These are phyloP conservation scores for Carcharodon carcharias DNA, from an alignment of 2,797 vertebrate genomes.

Conservation along the genomic window DNA sequence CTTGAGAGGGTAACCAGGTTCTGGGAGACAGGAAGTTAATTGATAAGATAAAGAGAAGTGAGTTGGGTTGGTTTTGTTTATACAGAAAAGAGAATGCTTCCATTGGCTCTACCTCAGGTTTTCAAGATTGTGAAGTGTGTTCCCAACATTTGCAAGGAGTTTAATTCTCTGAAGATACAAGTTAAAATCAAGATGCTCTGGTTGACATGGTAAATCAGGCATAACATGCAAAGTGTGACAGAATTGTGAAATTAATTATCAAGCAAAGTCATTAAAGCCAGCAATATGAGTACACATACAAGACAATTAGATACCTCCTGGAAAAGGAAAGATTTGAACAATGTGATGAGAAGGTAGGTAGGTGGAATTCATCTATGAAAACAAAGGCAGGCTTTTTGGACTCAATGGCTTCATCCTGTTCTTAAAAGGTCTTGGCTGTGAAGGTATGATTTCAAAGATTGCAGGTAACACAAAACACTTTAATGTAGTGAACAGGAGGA, in stretches of 20 bases:
- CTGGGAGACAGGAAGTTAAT: not conserved
- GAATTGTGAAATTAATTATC: not conserved
- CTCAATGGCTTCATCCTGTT: not conserved
- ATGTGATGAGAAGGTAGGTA: not conserved
- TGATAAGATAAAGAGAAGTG: not conserved
- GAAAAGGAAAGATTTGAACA: not conserved
- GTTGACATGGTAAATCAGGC: not conserved
- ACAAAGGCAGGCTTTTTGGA: not conserved
- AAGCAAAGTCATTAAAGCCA: not conserved
- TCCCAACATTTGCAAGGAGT: not conserved
- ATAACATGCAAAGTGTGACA: not conserved
- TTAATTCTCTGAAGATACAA: not conserved
- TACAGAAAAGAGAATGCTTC: not conserved
- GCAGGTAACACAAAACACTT: not conserved
- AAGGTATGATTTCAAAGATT: not conserved
- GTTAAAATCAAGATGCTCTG: not conserved
- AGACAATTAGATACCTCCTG: not conserved
- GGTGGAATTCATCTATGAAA: not conserved
- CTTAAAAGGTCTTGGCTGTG: not conserved
- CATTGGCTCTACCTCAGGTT: not conserved
- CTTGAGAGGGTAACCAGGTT: not conserved
- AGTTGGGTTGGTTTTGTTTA: not conserved
- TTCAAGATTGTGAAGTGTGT: not conserved
- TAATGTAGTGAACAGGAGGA: not conserved
- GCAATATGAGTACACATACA: not conserved